A percentile compares a stretch with the other conserved stretches of the same genome.
phyloP scores from a whole-genome alignment of 2,113 vertebrate genomes.

The Pachypanchax playfairii region DNA sequence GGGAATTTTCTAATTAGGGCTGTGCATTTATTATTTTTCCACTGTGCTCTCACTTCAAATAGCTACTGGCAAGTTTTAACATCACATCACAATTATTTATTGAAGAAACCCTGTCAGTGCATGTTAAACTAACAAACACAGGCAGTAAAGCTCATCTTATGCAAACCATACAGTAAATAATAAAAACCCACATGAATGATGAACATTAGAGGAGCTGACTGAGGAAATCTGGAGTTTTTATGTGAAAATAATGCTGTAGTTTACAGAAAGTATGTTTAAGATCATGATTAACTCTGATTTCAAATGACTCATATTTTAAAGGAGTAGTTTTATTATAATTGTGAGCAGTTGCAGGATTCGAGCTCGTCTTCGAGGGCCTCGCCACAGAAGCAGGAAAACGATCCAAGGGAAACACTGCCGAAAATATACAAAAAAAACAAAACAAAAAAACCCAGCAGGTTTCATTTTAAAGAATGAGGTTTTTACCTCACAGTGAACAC shows the following conservation, averaged over 20 bases:
- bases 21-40: constrained; percentile 24
- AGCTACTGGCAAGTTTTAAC: constrained; percentile 20
- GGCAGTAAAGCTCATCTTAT: not conserved
- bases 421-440: constrained; percentile 46
- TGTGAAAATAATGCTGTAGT: not conserved
- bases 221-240: not conserved
- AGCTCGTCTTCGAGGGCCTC: constrained; percentile 16
- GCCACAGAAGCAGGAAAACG: constrained; percentile 21
- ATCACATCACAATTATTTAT: constrained; percentile 28
- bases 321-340: constrained; percentile 7
- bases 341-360: constrained; percentile 18
- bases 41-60: constrained; percentile 20
- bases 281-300: not conserved
- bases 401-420: constrained; percentile 53
- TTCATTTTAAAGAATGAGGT: constrained; percentile 46
- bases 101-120: constrained; percentile 11
- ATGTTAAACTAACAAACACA: constrained; percentile 16
- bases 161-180: not conserved
- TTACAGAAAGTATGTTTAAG: not conserved
- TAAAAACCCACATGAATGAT: not conserved
- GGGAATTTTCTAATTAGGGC: constrained; percentile 17
- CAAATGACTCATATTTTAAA: constrained; percentile 1
- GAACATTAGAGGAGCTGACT: not conserved
- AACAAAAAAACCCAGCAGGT: constrained; percentile 36
- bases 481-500: constrained; percentile 49